Evolutionary conservation across 2,113 vertebrate genomes (phyloP), one percentile per base, ranked within the genome.

Genomic region (Neopipo cinnamomea): DNA sequence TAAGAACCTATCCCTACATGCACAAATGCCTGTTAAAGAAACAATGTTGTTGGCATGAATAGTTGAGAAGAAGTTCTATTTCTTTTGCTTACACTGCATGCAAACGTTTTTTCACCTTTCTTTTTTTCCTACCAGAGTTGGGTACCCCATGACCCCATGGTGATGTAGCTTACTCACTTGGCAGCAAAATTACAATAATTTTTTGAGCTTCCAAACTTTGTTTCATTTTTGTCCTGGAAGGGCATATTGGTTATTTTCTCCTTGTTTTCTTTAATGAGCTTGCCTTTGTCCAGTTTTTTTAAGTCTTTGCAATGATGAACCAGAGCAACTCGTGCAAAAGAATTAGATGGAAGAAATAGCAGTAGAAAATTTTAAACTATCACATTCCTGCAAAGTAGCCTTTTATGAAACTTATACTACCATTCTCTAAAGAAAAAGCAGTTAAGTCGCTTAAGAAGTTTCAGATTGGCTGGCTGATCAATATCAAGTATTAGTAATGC

Each of bases 401-500:
- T 90, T 93, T 80, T 79, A 41, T 79, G 77, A 73, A 65, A 82
- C 74, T 85, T 68, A 8, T 0, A 18, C 23, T 68, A 10, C 21
- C 4, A 5, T 61, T 68, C 65, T 94, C 13, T 20, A 72, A 91
- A 88, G 47, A 70, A 76, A 83, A 91, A 87, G 52, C 52, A 62
- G 42, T 82, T 67, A 53, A 67, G 39, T 67, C 77, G 16, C 63
- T 86, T 73, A 77, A 86, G 88, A 84, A 61, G 41, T 68, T 91
- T 93, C 63, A 86, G 52, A 56, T 23, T 70, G 27, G 22, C 77
- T 85, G 68, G 21, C 41, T 85, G 58, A 93, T 96, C 85, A 83
- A 95, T 96, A 90, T 62, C 8, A 62, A 88, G 63, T 70, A 67
- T 91, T 93, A 89, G 83, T 89, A 79, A 83, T 42, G 42, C 62